A percentile compares a stretch with the other conserved stretches of the same genome.
Conservation (phyloP, 2,113 vertebrate genomes). For the Lophura nycthemera region DNA sequence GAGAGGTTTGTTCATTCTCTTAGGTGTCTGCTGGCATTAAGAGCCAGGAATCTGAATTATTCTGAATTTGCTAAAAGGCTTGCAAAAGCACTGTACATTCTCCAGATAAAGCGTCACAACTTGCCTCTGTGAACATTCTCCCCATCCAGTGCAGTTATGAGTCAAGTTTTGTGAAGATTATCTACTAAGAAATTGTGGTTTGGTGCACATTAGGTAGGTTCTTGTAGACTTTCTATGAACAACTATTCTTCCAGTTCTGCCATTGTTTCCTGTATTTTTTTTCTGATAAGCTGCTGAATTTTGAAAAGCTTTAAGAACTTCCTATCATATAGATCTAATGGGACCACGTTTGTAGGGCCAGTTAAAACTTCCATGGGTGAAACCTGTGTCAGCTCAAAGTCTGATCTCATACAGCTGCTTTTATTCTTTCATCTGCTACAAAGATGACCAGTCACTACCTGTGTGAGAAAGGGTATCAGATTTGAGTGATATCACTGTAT, state of each 20-base stretch:
- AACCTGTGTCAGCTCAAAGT: not conserved
- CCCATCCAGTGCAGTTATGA: not conserved
- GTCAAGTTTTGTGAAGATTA: not conserved
- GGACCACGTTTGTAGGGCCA: not conserved
- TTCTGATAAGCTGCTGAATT: not conserved
- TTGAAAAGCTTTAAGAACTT: not conserved
- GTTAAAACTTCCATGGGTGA: rapidly evolving
- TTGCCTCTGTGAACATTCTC: not conserved
- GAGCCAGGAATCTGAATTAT: not conserved
- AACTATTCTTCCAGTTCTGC: not conserved
- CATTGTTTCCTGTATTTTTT: not conserved
- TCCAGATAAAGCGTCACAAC: not conserved
- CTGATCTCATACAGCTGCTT: not conserved
- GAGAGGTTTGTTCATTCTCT: not conserved
- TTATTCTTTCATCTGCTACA: not conserved
- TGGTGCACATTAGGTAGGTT: not conserved
- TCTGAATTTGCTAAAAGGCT: not conserved
- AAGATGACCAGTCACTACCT: not conserved
- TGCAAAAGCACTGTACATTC: not conserved
- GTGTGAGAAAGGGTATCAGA: not conserved
- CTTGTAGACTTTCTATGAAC: not conserved
- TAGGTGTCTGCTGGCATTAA: not conserved
- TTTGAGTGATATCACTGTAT: not conserved
- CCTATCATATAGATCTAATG: not conserved
- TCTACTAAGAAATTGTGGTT: not conserved